These are phyloP conservation scores for Thyatira batis DNA, from an alignment of 2,888 invertebrate genomes.

Conservation along the genomic window DNA sequence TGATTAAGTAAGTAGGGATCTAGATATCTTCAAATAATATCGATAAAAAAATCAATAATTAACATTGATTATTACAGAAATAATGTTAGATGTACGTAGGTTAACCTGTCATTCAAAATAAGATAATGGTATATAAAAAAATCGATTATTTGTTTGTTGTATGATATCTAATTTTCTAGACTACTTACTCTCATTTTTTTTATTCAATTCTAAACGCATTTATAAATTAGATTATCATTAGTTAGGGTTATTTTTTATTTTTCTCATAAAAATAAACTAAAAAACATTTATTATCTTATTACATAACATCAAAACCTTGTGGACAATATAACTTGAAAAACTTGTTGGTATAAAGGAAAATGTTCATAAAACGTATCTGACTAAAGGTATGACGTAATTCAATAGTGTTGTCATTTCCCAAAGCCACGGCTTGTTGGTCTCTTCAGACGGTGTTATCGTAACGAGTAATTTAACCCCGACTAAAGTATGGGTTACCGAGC, in stretches of 20 bases:
- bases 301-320: not conserved
- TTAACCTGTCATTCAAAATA: too few species aligned
- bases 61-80: too few species aligned
- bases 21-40: too few species aligned
- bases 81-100: too few species aligned
- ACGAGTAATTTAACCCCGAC: conserved; percentile 6
- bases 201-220: too few species aligned
- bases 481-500: conserved; percentile 3
- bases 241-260: too few species aligned
- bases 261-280: not conserved
- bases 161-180: too few species aligned
- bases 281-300: not conserved
- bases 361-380: not conserved
- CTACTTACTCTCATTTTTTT: too few species aligned
- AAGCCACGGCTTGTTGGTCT: conserved; percentile 4
- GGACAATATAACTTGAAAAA: not conserved
- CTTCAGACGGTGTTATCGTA: conserved; percentile 1
- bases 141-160: too few species aligned
- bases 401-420: conserved; percentile 26
- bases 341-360: not conserved
- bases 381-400: conserved; percentile 18
- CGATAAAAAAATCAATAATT: too few species aligned
- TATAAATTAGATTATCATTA: too few species aligned
- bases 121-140: not conserved
- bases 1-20: too few species aligned